Evolutionary conservation across 1,140 invertebrate species (phyloP).

Genomic region (Eumaeus atala): DNA sequence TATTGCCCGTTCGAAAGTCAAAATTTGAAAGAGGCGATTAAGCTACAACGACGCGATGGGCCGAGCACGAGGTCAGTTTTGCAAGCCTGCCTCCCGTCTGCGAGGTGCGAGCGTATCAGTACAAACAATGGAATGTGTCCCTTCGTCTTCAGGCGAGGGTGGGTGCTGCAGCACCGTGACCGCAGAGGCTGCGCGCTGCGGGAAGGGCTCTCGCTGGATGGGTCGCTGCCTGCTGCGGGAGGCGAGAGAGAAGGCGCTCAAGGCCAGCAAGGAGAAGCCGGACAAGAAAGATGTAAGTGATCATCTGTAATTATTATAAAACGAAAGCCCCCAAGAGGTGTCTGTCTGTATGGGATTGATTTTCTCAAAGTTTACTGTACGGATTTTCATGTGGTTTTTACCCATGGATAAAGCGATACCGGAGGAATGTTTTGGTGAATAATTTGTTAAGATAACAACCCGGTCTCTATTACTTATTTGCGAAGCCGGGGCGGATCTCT

Average conservation of each 20-base stretch:
- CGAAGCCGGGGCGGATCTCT: no score
- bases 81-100: constrained; percentile 55
- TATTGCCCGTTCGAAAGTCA: no score
- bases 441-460: no score
- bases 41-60: constrained; percentile 42
- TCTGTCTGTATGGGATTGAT: no score
- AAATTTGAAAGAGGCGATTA: constrained; percentile 26
- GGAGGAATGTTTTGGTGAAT: no score
- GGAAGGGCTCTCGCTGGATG: constrained; percentile 59
- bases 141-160: constrained; percentile 33
- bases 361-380: no score
- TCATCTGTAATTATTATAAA: no score
- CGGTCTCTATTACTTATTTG: no score
- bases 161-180: constrained; percentile 39
- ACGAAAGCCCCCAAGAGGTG: no score
- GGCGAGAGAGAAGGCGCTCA: constrained; percentile 44
- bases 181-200: constrained; percentile 29
- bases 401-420: no score
- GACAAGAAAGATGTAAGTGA: constrained; percentile 47
- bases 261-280: constrained; percentile 43
- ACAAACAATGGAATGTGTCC: constrained; percentile 4
- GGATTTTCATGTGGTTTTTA: no score
- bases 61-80: constrained; percentile 36
- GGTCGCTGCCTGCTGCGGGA: constrained; percentile 57
- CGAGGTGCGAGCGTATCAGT: constrained; percentile 56